phyloP scores from a whole-genome alignment of 1,140 invertebrate species.

The Dufourea novaeangliae region DNA sequence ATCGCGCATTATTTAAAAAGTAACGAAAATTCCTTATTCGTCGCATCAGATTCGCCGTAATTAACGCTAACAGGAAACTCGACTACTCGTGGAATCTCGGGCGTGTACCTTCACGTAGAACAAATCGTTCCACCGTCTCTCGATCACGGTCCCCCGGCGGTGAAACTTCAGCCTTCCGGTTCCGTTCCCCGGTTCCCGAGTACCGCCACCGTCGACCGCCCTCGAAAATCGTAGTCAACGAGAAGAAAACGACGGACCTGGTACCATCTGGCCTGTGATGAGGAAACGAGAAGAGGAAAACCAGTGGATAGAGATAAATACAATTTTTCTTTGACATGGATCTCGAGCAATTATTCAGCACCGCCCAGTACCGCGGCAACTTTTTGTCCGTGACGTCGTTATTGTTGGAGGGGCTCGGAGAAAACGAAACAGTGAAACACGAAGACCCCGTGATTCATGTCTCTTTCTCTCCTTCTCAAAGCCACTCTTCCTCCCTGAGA shows the following conservation, averaged over 20 bases:
- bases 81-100: background rate
- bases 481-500: no score
- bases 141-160: background rate
- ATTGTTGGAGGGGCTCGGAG: background rate
- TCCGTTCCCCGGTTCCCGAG: background rate
- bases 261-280: slow-evolving; percentile 22
- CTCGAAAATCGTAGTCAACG: background rate
- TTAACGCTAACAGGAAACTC: background rate
- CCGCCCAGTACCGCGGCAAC: background rate
- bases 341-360: slow-evolving; percentile 48
- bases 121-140: background rate
- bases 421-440: background rate
- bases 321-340: slow-evolving; percentile 34
- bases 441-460: background rate
- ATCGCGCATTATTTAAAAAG: background rate
- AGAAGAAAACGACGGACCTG: background rate
- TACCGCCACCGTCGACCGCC: background rate
- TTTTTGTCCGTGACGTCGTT: slow-evolving; percentile 15
- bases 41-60: background rate
- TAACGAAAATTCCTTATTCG: background rate
- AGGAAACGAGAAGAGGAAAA: slow-evolving; percentile 2
- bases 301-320: slow-evolving; percentile 33
- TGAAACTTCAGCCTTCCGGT: background rate
- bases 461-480: background rate
- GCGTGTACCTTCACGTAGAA: background rate